A percentile compares a stretch with the other conserved stretches of the same genome.
phyloP scores from a whole-genome alignment of 1,140 invertebrate genomes.

The Tetramorium alpestre region DNA sequence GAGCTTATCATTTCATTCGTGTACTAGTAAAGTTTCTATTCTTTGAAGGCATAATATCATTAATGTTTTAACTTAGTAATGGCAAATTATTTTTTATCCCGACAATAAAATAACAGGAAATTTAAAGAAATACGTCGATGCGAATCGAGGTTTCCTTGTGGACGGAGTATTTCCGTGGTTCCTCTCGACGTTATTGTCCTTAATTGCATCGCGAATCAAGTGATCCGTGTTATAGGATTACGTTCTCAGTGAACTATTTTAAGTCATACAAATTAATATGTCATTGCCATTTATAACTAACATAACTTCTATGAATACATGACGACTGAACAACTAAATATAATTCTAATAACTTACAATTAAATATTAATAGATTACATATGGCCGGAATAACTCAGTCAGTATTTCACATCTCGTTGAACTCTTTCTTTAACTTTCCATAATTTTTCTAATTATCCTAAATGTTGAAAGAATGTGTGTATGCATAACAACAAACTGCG shows the following conservation, averaged over 20 bases:
- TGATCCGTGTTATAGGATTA: not conserved
- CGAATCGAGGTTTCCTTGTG: slow-evolving; percentile 56
- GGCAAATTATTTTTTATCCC: not conserved
- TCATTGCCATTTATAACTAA: slow-evolving; percentile 38
- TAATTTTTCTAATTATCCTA: not conserved
- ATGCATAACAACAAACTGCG: not conserved
- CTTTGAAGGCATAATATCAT: not conserved
- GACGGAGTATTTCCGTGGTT: slow-evolving; percentile 73
- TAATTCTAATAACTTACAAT: slow-evolving; percentile 7
- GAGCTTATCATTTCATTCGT: slow-evolving; percentile 17
- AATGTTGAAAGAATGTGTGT: not conserved
- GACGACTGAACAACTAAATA: slow-evolving; percentile 13
- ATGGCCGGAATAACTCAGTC: not conserved
- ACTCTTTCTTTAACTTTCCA: not conserved
- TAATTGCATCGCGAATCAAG: slow-evolving; percentile 64
- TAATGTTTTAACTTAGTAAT: not conserved
- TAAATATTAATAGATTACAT: slow-evolving; percentile 7
- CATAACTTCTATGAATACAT: slow-evolving; percentile 12
- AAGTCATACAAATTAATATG: slow-evolving; percentile 5
- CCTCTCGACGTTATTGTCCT: slow-evolving; percentile 72
- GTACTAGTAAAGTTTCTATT: not conserved
- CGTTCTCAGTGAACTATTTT: not conserved
- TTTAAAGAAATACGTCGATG: slow-evolving; percentile 60
- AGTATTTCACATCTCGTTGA: not conserved
- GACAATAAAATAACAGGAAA: slow-evolving; percentile 40